Evolutionary conservation across 2,888 invertebrate genomes (phyloP), one percentile per base, ranked within the genome.

Genomic region (Drosophila dives): DNA sequence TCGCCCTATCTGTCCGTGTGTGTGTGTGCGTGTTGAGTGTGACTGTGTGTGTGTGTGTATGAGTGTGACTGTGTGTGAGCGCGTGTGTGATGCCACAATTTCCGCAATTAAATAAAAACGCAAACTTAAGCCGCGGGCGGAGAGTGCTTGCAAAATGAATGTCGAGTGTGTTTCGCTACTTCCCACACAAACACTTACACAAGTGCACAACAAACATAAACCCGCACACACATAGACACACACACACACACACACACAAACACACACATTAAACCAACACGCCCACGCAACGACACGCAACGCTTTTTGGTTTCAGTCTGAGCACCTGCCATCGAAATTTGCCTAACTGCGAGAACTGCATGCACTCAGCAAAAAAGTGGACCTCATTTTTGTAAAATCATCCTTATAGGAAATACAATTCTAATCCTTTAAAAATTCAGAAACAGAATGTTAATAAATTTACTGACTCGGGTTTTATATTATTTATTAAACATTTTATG

Each of bases 31-130:
- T 49, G 36, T 33, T 61, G n/a, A 64, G 58, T 56, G 32, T 68
- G 51, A 29, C 29, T n/a, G 49, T 58, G n/a, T 65, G 49, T 38
- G 5, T 50, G 26, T 23, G 36, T 38, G 20, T 60, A 23, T 49
- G 36, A 26, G 51, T 61, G n/a, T 66, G 58, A 51, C 26, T 68
- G 20, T 11, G 50, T 71, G 80, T 65, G 75, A 72, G 72, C 72
- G 81, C 80, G 75, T 72, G 69, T 74, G 80, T 81, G 81, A 73
- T 77, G 88, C 86, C 86, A 74, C 86, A 86, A 89, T 89, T 86
- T 89, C 90, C 86, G 86, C 86, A 86, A 86, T 89, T 86, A 86
- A 86, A 86, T 89, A 86, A 86, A 89, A 86, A 86, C 90, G 88
- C 85, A 86, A 86, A 86, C 86, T 89, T 85, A 85, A 89, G 86